phyloP scores from a whole-genome alignment of 2,888 invertebrate species.

The Lagria hirta region DNA sequence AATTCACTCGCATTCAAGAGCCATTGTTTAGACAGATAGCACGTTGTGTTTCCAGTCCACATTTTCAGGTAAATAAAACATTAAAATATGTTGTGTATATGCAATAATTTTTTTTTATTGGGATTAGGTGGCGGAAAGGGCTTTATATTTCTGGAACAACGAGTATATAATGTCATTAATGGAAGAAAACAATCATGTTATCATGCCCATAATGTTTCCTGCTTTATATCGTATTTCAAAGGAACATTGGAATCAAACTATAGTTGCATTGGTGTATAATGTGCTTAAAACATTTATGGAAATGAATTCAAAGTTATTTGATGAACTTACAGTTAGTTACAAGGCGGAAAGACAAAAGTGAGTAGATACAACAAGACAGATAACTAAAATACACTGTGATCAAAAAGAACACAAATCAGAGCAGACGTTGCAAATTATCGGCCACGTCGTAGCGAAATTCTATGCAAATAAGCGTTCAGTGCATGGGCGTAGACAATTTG shows the following conservation, averaged over 20 bases:
- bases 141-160: conserved; percentile 99
- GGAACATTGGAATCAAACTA: conserved; percentile 99
- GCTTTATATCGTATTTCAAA: conserved; percentile 98
- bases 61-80: conserved; percentile 82
- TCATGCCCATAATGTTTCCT: conserved; percentile 99
- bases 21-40: conserved; percentile 98
- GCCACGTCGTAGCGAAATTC: too few species aligned
- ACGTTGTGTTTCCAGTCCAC: conserved; percentile 98
- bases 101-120: conserved; percentile 9
- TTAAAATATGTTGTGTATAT: too few species aligned
- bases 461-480: too few species aligned
- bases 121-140: conserved; percentile 94
- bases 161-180: conserved; percentile 99
- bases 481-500: too few species aligned
- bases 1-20: conserved; percentile 98
- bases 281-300: conserved; percentile 99
- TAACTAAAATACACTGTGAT: too few species aligned
- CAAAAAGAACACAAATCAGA: too few species aligned
- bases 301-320: conserved; percentile 99
- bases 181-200: conserved; percentile 96
- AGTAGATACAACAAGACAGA: too few species aligned
- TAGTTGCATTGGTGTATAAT: conserved; percentile 98
- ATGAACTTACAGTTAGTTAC: conserved; percentile 97
- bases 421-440: too few species aligned
- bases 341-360: conserved; percentile 99